Evolutionary conservation across 2,113 vertebrate species (phyloP).

Genomic region (Epinephelus fuscoguttatus): DNA sequence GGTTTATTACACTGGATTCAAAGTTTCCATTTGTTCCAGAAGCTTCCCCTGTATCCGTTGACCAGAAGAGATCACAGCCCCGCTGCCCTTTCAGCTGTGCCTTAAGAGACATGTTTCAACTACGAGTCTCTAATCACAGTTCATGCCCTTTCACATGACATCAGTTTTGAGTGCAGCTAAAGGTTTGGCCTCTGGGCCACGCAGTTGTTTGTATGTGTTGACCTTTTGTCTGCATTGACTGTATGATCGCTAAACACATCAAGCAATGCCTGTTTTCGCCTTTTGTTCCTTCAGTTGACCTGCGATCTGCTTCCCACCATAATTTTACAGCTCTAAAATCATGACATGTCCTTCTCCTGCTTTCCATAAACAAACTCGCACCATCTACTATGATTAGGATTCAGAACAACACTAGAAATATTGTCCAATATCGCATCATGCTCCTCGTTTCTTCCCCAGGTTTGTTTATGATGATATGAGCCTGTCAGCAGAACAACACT

Average conservation of each 20-base stretch:
- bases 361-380: neutral
- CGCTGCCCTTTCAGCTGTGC: slow-evolving; percentile 54
- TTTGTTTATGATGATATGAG: slow-evolving; percentile 60
- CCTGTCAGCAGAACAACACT: slow-evolving; percentile 27
- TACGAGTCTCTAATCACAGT: slow-evolving; percentile 66
- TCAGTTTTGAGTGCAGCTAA: slow-evolving; percentile 61
- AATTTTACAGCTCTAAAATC: neutral
- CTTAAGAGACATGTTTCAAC: slow-evolving; percentile 65
- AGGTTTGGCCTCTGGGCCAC: slow-evolving; percentile 58
- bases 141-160: slow-evolving; percentile 75
- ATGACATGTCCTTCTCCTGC: neutral
- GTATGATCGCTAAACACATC: slow-evolving; percentile 54
- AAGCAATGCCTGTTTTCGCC: neutral
- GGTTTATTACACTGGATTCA: slow-evolving; percentile 13
- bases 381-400: slow-evolving; percentile 18
- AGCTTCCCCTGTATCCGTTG: slow-evolving; percentile 16
- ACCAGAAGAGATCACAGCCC: slow-evolving; percentile 53
- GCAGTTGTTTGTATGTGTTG: slow-evolving; percentile 54
- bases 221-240: slow-evolving; percentile 63
- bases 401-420: slow-evolving; percentile 6
- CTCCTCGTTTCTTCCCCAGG: slow-evolving; percentile 3
- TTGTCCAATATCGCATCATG: slow-evolving; percentile 7
- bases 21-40: slow-evolving; percentile 40
- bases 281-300: neutral
- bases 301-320: neutral